These are phyloP conservation scores for Plodia interpunctella DNA, from an alignment of 1,140 invertebrate genomes.

Conservation along the genomic window DNA sequence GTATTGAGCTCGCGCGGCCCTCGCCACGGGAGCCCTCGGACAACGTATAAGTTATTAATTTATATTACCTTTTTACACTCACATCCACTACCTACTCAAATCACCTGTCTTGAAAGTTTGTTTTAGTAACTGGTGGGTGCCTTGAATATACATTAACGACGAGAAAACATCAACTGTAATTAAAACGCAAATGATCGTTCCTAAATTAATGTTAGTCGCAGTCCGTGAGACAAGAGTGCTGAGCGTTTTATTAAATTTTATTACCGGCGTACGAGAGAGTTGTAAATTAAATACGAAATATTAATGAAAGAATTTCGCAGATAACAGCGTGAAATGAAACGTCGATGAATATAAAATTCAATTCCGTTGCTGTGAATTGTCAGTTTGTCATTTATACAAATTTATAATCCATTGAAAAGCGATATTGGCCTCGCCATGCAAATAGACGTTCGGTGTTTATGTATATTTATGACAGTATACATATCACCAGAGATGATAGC, in stretches of 20 bases:
- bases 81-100: slow-evolving; percentile 46
- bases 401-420: slow-evolving; percentile 5
- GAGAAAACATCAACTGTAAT: slow-evolving; percentile 69
- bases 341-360: slow-evolving; percentile 4
- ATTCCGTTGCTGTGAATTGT: slow-evolving; percentile 5
- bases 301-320: slow-evolving; percentile 31
- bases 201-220: slow-evolving; percentile 50
- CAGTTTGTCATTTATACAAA: slow-evolving; percentile 5
- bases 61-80: slow-evolving; percentile 58
- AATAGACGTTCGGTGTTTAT: background rate
- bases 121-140: slow-evolving; percentile 55
- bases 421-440: background rate
- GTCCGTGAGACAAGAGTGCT: slow-evolving; percentile 50
- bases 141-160: slow-evolving; percentile 57
- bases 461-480: background rate
- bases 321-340: slow-evolving; percentile 15
- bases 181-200: slow-evolving; percentile 54
- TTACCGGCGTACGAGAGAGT: slow-evolving; percentile 18
- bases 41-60: slow-evolving; percentile 66
- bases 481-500: background rate
- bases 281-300: slow-evolving; percentile 29
- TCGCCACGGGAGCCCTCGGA: slow-evolving; percentile 45
- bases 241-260: slow-evolving; percentile 53
- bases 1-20: slow-evolving; percentile 12
- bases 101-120: slow-evolving; percentile 60